Conservation (phyloP, 2,113 vertebrate genomes). For the Castor canadensis region DNA sequence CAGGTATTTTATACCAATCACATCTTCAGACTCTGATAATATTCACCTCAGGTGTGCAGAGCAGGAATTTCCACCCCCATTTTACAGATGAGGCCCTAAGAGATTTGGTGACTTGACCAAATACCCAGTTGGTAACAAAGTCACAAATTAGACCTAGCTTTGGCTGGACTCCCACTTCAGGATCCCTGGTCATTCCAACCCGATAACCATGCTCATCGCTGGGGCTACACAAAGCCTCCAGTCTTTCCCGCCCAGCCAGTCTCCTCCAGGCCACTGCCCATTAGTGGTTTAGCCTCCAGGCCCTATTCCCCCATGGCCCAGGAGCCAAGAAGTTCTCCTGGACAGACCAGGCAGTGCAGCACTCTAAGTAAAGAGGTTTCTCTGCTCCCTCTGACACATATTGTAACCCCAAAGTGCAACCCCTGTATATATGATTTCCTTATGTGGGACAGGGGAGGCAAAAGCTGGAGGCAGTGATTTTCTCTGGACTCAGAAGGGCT, state of each 20-base stretch:
- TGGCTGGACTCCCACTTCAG: background rate
- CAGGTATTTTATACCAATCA: background rate
- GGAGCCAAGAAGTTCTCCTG: background rate
- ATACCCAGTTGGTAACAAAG: background rate
- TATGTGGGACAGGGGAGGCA: background rate
- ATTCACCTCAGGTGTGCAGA: background rate
- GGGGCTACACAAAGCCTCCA: background rate
- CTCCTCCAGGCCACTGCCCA: background rate
- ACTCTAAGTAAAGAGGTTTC: background rate
- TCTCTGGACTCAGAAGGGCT: background rate
- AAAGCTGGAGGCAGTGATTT: background rate
- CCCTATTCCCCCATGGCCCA: background rate
- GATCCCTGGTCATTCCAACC: background rate
- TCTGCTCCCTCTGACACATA: background rate
- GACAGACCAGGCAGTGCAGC: background rate
- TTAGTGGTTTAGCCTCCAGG: background rate
- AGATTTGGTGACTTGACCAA: background rate
- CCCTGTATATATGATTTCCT: background rate
- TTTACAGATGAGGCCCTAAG: background rate
- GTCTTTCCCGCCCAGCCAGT: background rate
- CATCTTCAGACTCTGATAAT: background rate
- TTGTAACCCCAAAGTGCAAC: background rate
- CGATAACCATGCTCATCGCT: no score
- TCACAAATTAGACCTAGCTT: background rate
- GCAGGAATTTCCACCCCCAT: background rate